Conservation (phyloP, 2,888 invertebrate genomes). For the Orthosia gracilis region DNA sequence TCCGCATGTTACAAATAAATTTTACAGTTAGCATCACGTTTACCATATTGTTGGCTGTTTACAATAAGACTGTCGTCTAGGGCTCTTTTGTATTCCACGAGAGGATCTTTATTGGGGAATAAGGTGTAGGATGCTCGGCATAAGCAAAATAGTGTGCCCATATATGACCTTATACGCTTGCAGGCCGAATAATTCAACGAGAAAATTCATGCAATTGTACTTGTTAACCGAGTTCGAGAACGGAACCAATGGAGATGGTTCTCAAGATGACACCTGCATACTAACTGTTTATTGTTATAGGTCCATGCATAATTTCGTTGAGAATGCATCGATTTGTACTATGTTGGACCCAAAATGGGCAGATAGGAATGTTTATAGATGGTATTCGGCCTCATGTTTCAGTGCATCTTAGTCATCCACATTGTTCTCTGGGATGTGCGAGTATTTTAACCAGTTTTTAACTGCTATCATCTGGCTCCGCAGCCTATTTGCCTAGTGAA, state of each 20-base stretch:
- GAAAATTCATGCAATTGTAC: constrained; percentile 68
- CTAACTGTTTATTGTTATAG: constrained; percentile 52
- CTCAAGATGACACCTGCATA: constrained; percentile 56
- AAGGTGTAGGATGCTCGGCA: constrained; percentile 71
- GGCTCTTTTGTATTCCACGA: constrained; percentile 83
- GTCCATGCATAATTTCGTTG: constrained; percentile 31
- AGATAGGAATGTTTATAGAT: constrained; percentile 19
- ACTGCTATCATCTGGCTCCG: background rate
- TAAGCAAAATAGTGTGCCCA: constrained; percentile 70
- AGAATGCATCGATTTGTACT: constrained; percentile 37
- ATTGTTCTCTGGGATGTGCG: too few species aligned
- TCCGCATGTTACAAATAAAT: constrained; percentile 84
- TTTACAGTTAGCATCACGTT: constrained; percentile 84
- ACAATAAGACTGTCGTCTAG: constrained; percentile 79
- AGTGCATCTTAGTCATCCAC: too few species aligned
- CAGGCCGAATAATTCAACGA: constrained; percentile 71
- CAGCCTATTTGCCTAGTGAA: too few species aligned
- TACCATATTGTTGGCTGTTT: constrained; percentile 81
- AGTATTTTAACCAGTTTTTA: background rate
- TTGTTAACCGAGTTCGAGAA: constrained; percentile 65
- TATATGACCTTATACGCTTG: constrained; percentile 68
- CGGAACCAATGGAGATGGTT: constrained; percentile 44
- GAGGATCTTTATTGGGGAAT: constrained; percentile 74
- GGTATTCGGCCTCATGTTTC: background rate
- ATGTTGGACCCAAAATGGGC: constrained; percentile 20